A percentile compares a stretch with the other conserved stretches of the same genome.
These are phyloP conservation scores for Arctia plantaginis DNA, from an alignment of 2,888 invertebrate genomes.

Conservation along the genomic window DNA sequence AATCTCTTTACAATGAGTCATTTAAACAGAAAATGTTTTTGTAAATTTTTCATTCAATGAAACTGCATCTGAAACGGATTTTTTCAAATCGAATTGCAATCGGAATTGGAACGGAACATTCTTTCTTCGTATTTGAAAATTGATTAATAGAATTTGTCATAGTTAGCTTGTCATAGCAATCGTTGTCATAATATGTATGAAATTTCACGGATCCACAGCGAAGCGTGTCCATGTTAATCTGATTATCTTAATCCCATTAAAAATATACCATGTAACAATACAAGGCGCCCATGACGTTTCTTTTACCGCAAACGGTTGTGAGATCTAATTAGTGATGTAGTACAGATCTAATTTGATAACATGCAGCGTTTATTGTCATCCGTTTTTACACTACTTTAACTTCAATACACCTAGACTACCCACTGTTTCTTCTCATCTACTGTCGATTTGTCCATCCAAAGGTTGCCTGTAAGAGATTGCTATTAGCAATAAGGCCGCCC, in stretches of 20 bases:
- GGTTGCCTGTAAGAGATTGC: too few relatives aligned
- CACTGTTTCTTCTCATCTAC: too few relatives aligned
- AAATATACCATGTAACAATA: background rate
- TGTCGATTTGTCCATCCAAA: too few relatives aligned
- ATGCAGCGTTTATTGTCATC: background rate
- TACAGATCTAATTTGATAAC: background rate
- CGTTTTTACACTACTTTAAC: too few relatives aligned
- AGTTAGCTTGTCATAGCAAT: background rate
- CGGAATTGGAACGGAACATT: background rate
- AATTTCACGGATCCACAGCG: background rate
- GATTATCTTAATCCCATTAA: background rate
- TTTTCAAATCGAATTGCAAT: background rate
- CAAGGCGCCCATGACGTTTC: background rate
- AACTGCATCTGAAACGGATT: background rate
- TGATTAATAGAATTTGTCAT: background rate
- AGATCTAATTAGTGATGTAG: background rate
- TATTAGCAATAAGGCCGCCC: too few relatives aligned
- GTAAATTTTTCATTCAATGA: background rate
- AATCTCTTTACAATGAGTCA: background rate
- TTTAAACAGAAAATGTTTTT: background rate
- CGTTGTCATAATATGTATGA: background rate
- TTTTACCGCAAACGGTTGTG: background rate
- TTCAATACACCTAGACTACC: too few relatives aligned
- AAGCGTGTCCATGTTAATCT: background rate
- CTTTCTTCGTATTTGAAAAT: background rate